Conservation (phyloP, 2,888 invertebrate genomes). For the Anthoptus insignis region DNA sequence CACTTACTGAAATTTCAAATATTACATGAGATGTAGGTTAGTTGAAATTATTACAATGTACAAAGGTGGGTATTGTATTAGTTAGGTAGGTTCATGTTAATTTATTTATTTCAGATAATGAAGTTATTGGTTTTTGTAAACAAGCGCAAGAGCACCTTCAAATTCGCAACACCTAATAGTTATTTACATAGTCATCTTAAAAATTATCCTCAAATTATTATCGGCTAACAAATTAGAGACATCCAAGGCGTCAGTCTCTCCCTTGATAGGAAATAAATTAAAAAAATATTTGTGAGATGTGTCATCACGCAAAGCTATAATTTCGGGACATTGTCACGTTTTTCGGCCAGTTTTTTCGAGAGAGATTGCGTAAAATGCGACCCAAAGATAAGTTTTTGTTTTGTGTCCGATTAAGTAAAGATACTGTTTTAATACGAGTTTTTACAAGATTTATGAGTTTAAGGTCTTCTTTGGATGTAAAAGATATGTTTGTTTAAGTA, state of each 20-base stretch:
- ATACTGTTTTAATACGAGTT: slow-evolving; percentile 48
- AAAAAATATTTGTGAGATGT: slow-evolving; percentile 65
- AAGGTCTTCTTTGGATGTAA: slow-evolving; percentile 41
- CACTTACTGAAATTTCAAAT: no score
- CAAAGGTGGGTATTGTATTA: no score
- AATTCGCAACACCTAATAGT: no score
- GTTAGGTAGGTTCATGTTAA: no score
- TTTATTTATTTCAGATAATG: no score
- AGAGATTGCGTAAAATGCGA: slow-evolving; percentile 43
- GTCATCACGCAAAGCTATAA: slow-evolving; percentile 71
- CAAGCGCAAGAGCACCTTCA: no score
- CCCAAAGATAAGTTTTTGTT: slow-evolving; percentile 35
- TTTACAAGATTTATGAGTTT: slow-evolving; percentile 47
- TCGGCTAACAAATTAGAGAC: slow-evolving; percentile 74
- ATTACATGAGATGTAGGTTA: no score
- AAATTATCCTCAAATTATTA: no score
- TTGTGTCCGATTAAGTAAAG: slow-evolving; percentile 38
- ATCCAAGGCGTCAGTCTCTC: slow-evolving; percentile 67
- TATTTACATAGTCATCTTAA: no score
- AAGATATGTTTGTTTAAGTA: slow-evolving; percentile 28
- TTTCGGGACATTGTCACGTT: slow-evolving; percentile 59
- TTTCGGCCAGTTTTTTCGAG: slow-evolving; percentile 49
- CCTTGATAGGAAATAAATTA: slow-evolving; percentile 54
- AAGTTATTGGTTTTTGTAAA: no score
- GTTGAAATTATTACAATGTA: no score